Conservation (phyloP, 2,888 invertebrate genomes). For the Nomada ruficornis region DNA sequence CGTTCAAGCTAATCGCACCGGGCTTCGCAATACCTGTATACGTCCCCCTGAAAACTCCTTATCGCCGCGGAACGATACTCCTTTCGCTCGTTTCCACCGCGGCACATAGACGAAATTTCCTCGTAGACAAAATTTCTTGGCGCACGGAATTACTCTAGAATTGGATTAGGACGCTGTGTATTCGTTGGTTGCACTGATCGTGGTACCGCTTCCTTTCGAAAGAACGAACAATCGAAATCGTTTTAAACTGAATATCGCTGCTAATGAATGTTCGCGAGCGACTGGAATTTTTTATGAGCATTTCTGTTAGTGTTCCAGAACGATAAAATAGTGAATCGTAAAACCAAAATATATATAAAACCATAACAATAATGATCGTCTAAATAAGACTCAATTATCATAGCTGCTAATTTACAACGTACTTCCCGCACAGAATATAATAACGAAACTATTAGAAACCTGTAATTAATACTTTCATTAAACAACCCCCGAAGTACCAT, state of each 20-base stretch:
- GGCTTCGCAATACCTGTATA: conserved; percentile 5
- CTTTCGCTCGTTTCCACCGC: neutral
- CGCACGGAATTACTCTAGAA: neutral
- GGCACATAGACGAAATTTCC: conserved; percentile 13
- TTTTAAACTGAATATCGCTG: conserved; percentile 55
- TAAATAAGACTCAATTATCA: no score
- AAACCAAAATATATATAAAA: conserved; percentile 55
- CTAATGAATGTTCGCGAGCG: conserved; percentile 64
- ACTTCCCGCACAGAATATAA: no score
- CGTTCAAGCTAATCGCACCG: conserved; percentile 36
- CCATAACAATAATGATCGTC: no score
- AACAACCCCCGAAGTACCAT: no score
- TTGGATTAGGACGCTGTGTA: neutral
- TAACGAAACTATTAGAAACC: no score
- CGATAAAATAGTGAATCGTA: conserved; percentile 50
- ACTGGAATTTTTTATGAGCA: conserved; percentile 23
- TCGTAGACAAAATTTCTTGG: neutral
- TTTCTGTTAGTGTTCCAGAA: conserved; percentile 46
- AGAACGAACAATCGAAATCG: conserved; percentile 31
- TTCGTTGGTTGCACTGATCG: neutral
- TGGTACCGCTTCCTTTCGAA: neutral
- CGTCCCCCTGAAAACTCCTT: conserved; percentile 19
- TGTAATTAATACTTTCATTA: no score
- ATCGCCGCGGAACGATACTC: conserved; percentile 6
- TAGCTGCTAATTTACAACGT: no score